Evolutionary conservation across 2,797 vertebrate genomes (phyloP).

Genomic region (Pseudochirops corinnae): DNA sequence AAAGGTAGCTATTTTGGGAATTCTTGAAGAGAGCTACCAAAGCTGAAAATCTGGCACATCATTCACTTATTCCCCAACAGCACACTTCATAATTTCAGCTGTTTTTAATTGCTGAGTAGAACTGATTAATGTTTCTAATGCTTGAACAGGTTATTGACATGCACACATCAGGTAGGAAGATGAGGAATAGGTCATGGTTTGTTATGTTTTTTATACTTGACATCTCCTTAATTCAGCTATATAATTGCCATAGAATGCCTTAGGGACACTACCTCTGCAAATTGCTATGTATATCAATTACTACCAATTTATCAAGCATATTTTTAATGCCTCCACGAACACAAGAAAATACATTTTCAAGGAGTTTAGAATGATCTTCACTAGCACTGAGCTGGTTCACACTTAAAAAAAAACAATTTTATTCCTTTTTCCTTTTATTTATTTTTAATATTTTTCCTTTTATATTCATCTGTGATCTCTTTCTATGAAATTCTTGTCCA

Average conservation of each 20-base stretch:
- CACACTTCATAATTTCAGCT: slow-evolving; percentile 35
- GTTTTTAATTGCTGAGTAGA: slow-evolving; percentile 13
- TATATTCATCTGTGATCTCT: neutral
- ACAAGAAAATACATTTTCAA: slow-evolving; percentile 40
- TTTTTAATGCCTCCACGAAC: neutral
- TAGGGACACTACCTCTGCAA: neutral
- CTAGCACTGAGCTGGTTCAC: neutral
- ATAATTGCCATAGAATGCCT: neutral
- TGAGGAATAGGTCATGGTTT: neutral
- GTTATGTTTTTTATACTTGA: slow-evolving; percentile 14
- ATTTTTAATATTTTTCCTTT: neutral
- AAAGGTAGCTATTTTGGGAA: neutral
- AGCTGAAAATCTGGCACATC: slow-evolving; percentile 10
- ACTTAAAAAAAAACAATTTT: neutral
- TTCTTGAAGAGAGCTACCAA: neutral
- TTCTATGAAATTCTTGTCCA: neutral
- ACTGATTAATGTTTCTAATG: slow-evolving; percentile 29
- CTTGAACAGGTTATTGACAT: slow-evolving; percentile 14
- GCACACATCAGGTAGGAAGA: slow-evolving; percentile 3
- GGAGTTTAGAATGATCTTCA: neutral
- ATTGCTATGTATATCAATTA: slow-evolving; percentile 18
- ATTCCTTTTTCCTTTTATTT: neutral
- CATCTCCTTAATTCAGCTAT: slow-evolving; percentile 17
- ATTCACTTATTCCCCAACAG: slow-evolving; percentile 14
- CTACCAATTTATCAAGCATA: neutral